Evolutionary conservation across 1,140 invertebrate genomes (phyloP).

Genomic region (Zaprionus nigranus): DNA sequence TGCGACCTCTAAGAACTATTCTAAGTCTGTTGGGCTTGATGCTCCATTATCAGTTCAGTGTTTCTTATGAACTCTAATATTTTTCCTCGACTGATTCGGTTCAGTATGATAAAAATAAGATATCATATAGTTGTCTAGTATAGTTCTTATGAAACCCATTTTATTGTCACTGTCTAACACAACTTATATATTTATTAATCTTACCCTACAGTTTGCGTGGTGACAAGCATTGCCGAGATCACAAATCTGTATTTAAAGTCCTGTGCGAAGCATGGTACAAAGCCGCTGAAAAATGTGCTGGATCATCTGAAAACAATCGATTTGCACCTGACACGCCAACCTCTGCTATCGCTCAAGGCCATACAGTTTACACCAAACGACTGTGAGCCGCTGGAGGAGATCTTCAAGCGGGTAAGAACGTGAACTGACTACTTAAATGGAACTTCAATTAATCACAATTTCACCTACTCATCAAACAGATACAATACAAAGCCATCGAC

Average conservation of each 20-base stretch:
- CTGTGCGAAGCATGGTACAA: constrained; percentile 89
- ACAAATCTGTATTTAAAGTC: constrained; percentile 89
- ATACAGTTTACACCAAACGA: constrained; percentile 86
- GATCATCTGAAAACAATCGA: constrained; percentile 89
- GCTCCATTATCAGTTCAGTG: too few species aligned
- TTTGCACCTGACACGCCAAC: constrained; percentile 83
- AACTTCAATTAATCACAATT: background rate
- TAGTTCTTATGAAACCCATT: background rate
- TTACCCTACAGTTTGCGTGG: constrained; percentile 60
- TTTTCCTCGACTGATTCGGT: too few species aligned
- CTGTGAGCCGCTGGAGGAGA: constrained; percentile 91
- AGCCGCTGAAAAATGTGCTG: constrained; percentile 88
- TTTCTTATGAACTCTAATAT: too few species aligned
- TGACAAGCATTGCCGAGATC: constrained; percentile 86
- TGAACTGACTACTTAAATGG: background rate
- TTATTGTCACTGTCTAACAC: background rate
- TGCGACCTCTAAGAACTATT: too few species aligned
- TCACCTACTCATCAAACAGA: constrained; percentile 30
- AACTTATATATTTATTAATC: constrained; percentile 1
- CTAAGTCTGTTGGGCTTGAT: too few species aligned
- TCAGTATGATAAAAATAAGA: too few species aligned
- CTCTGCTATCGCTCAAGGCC: constrained; percentile 86
- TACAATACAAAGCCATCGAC: constrained; percentile 83
- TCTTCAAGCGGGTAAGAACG: constrained; percentile 88
- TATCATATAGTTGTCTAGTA: too few species aligned